Evolutionary conservation across 1,140 invertebrate species (phyloP), one percentile per base, ranked within the genome.

Genomic region (Bombus balteatus): DNA sequence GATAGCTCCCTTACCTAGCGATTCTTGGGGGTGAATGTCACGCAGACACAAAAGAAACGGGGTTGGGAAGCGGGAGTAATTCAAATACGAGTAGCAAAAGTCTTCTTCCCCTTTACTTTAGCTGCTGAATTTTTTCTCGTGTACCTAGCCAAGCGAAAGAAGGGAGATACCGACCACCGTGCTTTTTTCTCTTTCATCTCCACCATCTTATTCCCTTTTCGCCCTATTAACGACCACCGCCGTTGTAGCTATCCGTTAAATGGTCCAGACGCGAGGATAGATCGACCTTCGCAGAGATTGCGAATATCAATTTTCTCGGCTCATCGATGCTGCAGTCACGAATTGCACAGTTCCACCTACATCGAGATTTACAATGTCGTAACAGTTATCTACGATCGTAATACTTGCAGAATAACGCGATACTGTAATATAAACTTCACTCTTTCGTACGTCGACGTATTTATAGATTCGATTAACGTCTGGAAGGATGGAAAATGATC

Each of bases 301-400:
- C 59, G 70, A 90, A 78, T 89, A 87, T 91, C 76, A 90, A 90
- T 89, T 90, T 87, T 79, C 83, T 77, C 47, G 68, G 41, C 34
- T 62, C 57, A 28, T 81, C 76, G 75, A 70, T 73, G 66, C 66
- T 83, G 76, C 72, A 78, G 77, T 75, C 85, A 57, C 41, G 65
- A 77, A 83, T 41, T 82, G 83, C n/a, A 34, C 57, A 13, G 59
- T 43, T 59, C 68, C 18, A 53, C 47, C 47, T 28, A 3, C n/a
- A 5, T 10, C 70, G 84, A 74, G 79, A 85, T 81, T 85, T 85
- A 85, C 28, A 81, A 57, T 75, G 84, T 57, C 70, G 79, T 85
- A 85, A 85, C 83, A 6, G 83, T 85, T 85, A 85, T 62, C 76
- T 80, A 85, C 68, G 41, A 18, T 57, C 72, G 68, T 22, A 80